phyloP scores from a whole-genome alignment of 2,113 vertebrate species.

The Syngnathus typhle region DNA sequence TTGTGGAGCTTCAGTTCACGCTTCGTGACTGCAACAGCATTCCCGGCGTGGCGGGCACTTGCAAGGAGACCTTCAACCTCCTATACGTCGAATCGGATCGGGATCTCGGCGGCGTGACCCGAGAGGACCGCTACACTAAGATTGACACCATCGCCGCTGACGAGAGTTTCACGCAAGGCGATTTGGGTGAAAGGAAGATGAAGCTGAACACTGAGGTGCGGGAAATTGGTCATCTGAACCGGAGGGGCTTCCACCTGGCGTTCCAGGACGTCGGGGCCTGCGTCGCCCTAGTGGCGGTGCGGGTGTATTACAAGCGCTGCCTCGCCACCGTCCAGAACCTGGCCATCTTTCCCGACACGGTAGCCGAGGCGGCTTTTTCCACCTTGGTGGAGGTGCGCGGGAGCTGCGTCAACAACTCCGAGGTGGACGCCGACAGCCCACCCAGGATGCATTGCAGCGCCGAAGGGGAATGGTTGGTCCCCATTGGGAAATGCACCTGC shows the following conservation, averaged over 20 bases:
- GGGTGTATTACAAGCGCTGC: conserved; percentile 95
- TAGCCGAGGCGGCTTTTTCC: conserved; percentile 85
- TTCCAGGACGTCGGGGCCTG: conserved; percentile 97
- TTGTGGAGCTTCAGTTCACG: conserved; percentile 95
- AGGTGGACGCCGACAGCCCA: conserved; percentile 82
- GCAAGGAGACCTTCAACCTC: conserved; percentile 97
- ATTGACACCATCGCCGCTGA: conserved; percentile 94
- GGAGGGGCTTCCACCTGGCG: conserved; percentile 88
- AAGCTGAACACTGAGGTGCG: conserved; percentile 96
- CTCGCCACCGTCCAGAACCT: conserved; percentile 82
- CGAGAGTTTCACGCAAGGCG: conserved; percentile 96
- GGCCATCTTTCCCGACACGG: conserved; percentile 87
- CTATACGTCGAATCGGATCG: conserved; percentile 84
- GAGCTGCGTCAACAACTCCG: conserved; percentile 83
- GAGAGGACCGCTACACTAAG: conserved; percentile 80
- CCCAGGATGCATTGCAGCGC: conserved; percentile 96
- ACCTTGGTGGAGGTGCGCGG: conserved; percentile 92
- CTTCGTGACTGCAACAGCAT: conserved; percentile 96
- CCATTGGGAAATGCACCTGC: conserved; percentile 90
- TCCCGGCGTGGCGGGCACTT: conserved; percentile 84
- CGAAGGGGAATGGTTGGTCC: conserved; percentile 94
- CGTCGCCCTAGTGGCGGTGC: conserved; percentile 88
- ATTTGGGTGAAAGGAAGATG: conserved; percentile 95
- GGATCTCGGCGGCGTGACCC: conserved; percentile 72
- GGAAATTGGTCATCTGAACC: conserved; percentile 89